phyloP scores from a whole-genome alignment of 2,113 vertebrate species.

The Leucosticte australis region DNA sequence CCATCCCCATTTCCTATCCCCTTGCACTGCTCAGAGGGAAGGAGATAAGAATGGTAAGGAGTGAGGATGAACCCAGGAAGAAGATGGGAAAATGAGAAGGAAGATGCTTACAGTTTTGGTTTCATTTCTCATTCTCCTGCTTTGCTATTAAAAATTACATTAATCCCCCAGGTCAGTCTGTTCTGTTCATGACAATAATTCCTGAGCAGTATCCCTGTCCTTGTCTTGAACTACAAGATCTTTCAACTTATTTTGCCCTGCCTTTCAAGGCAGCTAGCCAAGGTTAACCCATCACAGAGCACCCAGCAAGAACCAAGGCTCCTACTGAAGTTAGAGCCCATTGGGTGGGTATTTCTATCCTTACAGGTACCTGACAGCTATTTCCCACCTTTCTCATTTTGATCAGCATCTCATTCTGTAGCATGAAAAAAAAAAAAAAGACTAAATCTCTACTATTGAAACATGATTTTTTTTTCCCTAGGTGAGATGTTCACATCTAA shows the following conservation, averaged over 20 bases:
- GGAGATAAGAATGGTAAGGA: neutral
- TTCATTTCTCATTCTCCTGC: neutral
- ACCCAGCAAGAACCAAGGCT: neutral
- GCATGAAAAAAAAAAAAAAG: neutral
- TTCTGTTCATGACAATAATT: neutral
- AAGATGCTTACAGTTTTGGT: neutral
- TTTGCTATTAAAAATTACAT: neutral
- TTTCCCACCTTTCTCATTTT: neutral
- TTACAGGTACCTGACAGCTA: neutral
- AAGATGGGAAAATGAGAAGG: neutral
- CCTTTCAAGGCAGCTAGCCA: neutral
- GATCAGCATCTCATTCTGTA: neutral
- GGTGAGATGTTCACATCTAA: neutral
- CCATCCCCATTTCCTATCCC: fast-evolving
- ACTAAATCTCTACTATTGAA: neutral
- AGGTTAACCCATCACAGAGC: neutral
- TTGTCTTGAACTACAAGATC: neutral
- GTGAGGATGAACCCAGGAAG: neutral
- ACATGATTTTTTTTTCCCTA: neutral
- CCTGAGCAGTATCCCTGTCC: neutral
- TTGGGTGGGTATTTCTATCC: neutral
- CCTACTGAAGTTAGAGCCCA: neutral
- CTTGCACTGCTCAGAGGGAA: neutral
- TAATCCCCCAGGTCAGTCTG: neutral
- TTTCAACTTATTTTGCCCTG: neutral